phyloP scores from a whole-genome alignment of 2,888 invertebrate species.

The Agonopterix alstromeriana region DNA sequence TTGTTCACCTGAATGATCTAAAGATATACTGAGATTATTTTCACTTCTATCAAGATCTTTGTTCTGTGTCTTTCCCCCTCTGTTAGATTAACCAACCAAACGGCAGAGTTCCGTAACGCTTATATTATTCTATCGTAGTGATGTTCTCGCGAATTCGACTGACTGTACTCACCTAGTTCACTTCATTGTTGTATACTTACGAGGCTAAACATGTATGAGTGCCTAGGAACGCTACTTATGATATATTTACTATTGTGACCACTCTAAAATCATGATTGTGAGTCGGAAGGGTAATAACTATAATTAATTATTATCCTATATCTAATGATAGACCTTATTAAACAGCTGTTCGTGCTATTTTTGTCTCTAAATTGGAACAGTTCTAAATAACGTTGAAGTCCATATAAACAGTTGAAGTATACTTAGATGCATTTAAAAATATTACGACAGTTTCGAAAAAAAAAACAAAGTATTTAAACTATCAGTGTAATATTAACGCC shows the following conservation, averaged over 20 bases:
- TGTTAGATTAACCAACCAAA: conserved; percentile 8
- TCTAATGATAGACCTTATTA: conserved; percentile 38
- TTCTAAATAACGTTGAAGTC: conserved; percentile 37
- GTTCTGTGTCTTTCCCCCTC: conserved; percentile 1
- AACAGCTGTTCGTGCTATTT: conserved; percentile 60
- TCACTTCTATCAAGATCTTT: conserved; percentile 2
- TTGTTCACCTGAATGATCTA: neutral
- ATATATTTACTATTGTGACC: conserved; percentile 66
- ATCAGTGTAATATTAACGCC: conserved; percentile 8
- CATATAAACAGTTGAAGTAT: conserved; percentile 38
- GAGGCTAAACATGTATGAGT: conserved; percentile 67
- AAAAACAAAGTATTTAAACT: conserved; percentile 10
- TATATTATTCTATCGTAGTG: conserved; percentile 28
- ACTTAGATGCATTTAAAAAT: conserved; percentile 52
- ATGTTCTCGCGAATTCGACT: conserved; percentile 41
- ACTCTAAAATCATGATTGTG: conserved; percentile 69
- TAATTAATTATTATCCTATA: conserved; percentile 52
- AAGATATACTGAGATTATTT: neutral
- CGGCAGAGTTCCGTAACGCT: conserved; percentile 28
- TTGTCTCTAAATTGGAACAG: conserved; percentile 55
- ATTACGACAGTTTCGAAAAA: conserved; percentile 21
- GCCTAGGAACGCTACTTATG: conserved; percentile 74
- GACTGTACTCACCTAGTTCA: conserved; percentile 42
- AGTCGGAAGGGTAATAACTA: conserved; percentile 65
- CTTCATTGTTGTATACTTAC: conserved; percentile 24